These are phyloP conservation scores for Dynastes maya DNA, from an alignment of 2,888 invertebrate species.

Conservation along the genomic window DNA sequence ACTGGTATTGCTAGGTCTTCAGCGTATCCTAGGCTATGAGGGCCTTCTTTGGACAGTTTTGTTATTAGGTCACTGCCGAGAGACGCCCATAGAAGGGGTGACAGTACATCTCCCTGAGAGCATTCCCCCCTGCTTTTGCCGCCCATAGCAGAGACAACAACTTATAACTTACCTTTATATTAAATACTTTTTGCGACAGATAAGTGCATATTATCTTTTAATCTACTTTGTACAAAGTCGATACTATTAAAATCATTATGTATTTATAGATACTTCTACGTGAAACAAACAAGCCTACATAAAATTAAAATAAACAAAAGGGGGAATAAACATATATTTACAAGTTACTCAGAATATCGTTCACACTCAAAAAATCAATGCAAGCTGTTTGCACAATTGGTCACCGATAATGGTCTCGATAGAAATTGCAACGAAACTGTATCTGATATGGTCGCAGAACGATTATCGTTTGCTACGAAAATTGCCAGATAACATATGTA, in stretches of 20 bases:
- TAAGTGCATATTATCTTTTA: not conserved
- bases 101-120: too few species aligned
- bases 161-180: too few species aligned
- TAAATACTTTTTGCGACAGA: too few species aligned
- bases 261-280: conserved; percentile 27
- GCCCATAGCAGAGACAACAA: too few species aligned
- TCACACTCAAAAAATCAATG: conserved; percentile 45
- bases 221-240: conserved; percentile 26
- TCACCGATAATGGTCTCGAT: conserved; percentile 38
- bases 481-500: conserved; percentile 26
- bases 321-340: conserved; percentile 38
- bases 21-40: too few species aligned
- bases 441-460: conserved; percentile 1
- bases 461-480: conserved; percentile 35
- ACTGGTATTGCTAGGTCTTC: too few species aligned
- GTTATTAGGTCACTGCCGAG: too few species aligned
- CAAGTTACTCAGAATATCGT: conserved; percentile 32
- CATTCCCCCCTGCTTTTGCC: too few species aligned
- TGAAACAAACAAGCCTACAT: conserved; percentile 42
- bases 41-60: too few species aligned
- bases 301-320: conserved; percentile 42
- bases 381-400: conserved; percentile 45
- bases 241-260: conserved; percentile 29
- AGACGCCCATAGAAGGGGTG: too few species aligned
- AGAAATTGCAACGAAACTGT: conserved; percentile 36